Conservation (phyloP, 2,113 vertebrate genomes). For the Dicentrarchus labrax region DNA sequence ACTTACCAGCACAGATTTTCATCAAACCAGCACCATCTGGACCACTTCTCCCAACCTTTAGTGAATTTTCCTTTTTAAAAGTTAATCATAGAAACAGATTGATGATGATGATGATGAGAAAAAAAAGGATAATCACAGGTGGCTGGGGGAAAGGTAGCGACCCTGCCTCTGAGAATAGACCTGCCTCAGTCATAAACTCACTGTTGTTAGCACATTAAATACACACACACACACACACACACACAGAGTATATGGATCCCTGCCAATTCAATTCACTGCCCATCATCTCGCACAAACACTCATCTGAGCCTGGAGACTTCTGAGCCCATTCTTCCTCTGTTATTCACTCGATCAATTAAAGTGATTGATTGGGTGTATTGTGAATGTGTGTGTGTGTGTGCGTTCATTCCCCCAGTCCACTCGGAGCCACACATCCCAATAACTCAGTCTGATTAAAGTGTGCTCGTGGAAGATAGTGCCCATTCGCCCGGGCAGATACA, state of each 20-base stretch:
- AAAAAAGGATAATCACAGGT: not conserved
- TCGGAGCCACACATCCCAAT: conserved; percentile 26
- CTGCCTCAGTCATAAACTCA: not conserved
- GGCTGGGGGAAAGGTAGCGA: not conserved
- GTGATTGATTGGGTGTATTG: conserved; percentile 32
- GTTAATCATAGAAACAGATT: not conserved
- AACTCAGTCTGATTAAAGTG: conserved; percentile 60
- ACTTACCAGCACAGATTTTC: not conserved
- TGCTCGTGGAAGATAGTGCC: conserved; percentile 32
- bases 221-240: conserved; percentile 12
- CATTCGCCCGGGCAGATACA: conserved; percentile 17
- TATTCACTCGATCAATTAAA: conserved; percentile 49
- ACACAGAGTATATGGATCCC: not conserved
- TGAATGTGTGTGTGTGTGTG: conserved; percentile 2
- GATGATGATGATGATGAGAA: not conserved
- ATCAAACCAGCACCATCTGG: conserved; percentile 6
- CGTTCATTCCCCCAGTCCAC: not conserved
- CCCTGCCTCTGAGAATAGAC: not conserved
- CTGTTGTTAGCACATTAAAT: not conserved
- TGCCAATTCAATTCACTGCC: conserved; percentile 24
- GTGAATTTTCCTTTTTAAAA: not conserved
- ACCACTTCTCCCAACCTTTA: not conserved
- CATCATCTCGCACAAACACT: conserved; percentile 19
- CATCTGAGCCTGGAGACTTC: conserved; percentile 1
- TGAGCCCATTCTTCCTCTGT: conserved; percentile 35